A percentile compares a stretch with the other conserved stretches of the same genome.
phyloP scores from a whole-genome alignment of 2,797 vertebrate genomes.

The Hylomyscus alleni region DNA sequence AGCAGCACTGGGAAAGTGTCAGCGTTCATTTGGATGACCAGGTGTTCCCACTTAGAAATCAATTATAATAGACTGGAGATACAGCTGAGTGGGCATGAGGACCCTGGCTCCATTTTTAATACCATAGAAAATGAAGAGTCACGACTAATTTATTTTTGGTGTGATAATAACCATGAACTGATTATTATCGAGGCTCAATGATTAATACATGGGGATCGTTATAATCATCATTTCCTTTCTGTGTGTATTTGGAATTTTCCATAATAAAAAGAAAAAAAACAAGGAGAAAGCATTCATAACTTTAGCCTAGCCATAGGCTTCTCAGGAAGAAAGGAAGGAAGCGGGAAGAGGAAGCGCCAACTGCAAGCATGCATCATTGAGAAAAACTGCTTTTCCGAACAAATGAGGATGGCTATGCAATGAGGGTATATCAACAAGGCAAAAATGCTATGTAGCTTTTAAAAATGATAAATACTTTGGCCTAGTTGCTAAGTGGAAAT shows the following conservation, averaged over 20 bases:
- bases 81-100: background rate
- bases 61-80: background rate
- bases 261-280: conserved; percentile 50
- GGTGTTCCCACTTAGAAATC: conserved; percentile 44
- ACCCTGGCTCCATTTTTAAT: background rate
- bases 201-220: background rate
- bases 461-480: conserved; percentile 72
- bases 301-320: conserved; percentile 26
- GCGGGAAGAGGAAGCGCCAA: background rate
- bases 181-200: background rate
- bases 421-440: background rate
- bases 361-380: conserved; percentile 59
- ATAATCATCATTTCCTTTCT: conserved; percentile 36
- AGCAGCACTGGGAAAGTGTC: background rate
- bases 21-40: conserved; percentile 27
- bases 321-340: conserved; percentile 29
- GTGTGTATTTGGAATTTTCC: conserved; percentile 39
- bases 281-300: conserved; percentile 63
- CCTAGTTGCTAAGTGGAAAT: conserved; percentile 66
- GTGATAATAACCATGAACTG: conserved; percentile 37
- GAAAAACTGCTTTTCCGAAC: conserved; percentile 48
- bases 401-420: conserved; percentile 28
- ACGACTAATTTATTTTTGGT: conserved; percentile 3
- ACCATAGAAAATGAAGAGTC: background rate
- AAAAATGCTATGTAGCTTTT: conserved; percentile 60